Evolutionary conservation across 2,888 invertebrate species (phyloP).

Genomic region (Drosophila subsilvestris): DNA sequence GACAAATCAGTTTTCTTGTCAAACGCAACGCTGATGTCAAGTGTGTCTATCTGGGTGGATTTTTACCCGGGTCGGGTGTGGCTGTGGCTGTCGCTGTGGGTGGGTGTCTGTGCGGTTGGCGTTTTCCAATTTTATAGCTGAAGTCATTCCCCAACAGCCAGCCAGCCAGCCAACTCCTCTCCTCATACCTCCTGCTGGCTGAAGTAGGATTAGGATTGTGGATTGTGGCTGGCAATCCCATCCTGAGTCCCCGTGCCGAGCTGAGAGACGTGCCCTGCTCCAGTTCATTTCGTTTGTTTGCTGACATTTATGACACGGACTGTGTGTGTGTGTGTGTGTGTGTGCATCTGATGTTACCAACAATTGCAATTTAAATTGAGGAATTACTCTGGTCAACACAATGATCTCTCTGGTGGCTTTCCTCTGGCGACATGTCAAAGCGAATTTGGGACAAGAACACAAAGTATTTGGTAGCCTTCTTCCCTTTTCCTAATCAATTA

Average conservation of each 20-base stretch:
- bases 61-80: neutral
- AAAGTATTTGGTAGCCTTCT: neutral
- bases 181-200: neutral
- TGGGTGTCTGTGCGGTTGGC: slow-evolving; percentile 50
- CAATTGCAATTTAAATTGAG: slow-evolving; percentile 51
- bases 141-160: slow-evolving; percentile 28
- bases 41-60: slow-evolving; percentile 38
- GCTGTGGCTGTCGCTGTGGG: no score
- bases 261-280: slow-evolving; percentile 16
- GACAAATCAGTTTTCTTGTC: slow-evolving; percentile 80
- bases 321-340: neutral
- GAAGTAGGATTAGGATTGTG: slow-evolving; percentile 24
- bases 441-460: neutral
- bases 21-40: slow-evolving; percentile 68
- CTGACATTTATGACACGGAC: slow-evolving; percentile 48
- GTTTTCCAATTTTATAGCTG: slow-evolving; percentile 71
- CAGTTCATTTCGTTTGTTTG: slow-evolving; percentile 47
- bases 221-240: slow-evolving; percentile 2
- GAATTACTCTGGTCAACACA: slow-evolving; percentile 43
- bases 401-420: slow-evolving; percentile 8
- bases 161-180: no score
- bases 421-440: neutral
- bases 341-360: slow-evolving; percentile 33
- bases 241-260: neutral
- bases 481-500: neutral